Percentiles rank a stretch among this genome's conserved stretches.
Evolutionary conservation across 2,797 vertebrate genomes (phyloP).

Genomic region (Bucorvus abyssinicus): DNA sequence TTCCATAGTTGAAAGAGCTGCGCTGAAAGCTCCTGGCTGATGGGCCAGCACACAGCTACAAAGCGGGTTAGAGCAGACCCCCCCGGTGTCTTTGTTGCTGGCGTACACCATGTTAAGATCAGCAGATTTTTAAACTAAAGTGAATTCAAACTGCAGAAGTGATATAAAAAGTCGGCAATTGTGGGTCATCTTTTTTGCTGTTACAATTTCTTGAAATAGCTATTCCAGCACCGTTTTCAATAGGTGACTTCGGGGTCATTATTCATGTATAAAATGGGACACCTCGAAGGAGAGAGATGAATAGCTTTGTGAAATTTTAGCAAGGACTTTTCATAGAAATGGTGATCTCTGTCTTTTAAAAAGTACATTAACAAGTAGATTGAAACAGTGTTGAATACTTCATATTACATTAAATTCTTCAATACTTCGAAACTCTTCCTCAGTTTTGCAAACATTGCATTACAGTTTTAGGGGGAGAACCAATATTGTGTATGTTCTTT

Average conservation of each 20-base stretch:
- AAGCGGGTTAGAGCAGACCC: background rate
- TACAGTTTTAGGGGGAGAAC: background rate
- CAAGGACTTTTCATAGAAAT: background rate
- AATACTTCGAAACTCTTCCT: background rate
- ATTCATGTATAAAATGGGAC: conserved; percentile 26
- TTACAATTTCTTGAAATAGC: background rate
- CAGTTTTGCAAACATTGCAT: background rate
- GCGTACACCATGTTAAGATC: background rate
- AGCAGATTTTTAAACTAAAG: background rate
- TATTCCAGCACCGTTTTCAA: background rate
- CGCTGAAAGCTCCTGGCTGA: background rate
- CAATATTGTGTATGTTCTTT: background rate
- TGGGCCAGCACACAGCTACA: background rate
- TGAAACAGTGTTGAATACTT: background rate
- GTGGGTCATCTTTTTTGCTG: conserved; percentile 7
- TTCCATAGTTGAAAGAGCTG: background rate
- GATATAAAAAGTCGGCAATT: background rate
- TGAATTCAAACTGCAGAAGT: background rate
- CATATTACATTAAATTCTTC: background rate
- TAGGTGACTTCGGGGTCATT: background rate
- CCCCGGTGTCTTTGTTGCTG: background rate
- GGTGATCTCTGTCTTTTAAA: background rate
- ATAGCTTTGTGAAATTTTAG: background rate
- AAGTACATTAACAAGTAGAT: background rate
- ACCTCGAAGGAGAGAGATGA: background rate